Percentiles rank a stretch among this genome's conserved stretches.
Evolutionary conservation across 1,140 invertebrate genomes (phyloP).

Genomic region (Heliconius hermathena): DNA sequence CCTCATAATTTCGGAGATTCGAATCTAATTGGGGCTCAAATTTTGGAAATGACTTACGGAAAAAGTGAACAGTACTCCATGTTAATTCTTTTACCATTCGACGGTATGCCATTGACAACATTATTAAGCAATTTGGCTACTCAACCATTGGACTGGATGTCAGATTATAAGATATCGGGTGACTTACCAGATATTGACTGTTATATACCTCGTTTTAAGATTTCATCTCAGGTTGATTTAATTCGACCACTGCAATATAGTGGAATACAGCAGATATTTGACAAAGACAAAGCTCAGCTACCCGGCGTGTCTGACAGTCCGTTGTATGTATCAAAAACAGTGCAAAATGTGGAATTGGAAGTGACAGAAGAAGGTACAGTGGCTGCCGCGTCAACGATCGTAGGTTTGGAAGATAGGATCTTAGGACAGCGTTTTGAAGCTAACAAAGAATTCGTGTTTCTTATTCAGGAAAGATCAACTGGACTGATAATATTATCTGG

Average conservation of each 20-base stretch:
- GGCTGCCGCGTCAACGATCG: constrained; percentile 84
- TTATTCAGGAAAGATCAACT: constrained; percentile 73
- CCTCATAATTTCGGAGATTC: constrained; percentile 68
- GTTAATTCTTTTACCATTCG: constrained; percentile 85
- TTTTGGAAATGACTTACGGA: constrained; percentile 86
- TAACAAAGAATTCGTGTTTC: constrained; percentile 81
- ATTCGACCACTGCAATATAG: constrained; percentile 82
- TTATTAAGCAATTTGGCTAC: constrained; percentile 77
- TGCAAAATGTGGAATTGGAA: constrained; percentile 88
- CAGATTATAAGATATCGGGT: constrained; percentile 65
- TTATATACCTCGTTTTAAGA: constrained; percentile 85
- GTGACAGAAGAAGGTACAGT: constrained; percentile 89
- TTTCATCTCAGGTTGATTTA: constrained; percentile 83
- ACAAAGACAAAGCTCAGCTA: constrained; percentile 82
- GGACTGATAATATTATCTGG: constrained; percentile 78
- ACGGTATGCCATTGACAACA: constrained; percentile 65
- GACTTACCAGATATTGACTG: constrained; percentile 81
- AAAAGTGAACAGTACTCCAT: constrained; percentile 84
- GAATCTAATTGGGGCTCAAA: constrained; percentile 81
- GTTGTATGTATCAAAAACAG: constrained; percentile 80
- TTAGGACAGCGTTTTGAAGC: constrained; percentile 77
- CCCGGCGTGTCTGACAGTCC: constrained; percentile 83
- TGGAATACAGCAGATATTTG: constrained; percentile 86
- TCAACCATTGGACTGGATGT: constrained; percentile 80
- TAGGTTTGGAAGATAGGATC: constrained; percentile 82